Percentiles rank a stretch among this genome's conserved stretches.
These are phyloP conservation scores for Phaenicophaeus curvirostris DNA, from an alignment of 2,797 vertebrate species.

Conservation along the genomic window DNA sequence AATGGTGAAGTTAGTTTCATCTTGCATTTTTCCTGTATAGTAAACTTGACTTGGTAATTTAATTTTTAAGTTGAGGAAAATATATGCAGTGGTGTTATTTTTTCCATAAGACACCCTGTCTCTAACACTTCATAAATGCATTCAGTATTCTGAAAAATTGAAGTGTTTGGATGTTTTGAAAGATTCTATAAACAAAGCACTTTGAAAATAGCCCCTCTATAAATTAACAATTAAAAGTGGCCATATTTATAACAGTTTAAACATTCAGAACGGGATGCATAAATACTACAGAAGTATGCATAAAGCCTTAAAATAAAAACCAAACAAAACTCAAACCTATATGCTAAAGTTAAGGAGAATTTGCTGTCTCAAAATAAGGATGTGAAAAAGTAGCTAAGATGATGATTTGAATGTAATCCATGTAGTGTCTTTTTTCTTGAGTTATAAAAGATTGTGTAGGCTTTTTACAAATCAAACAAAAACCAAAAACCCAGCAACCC, in stretches of 20 bases:
- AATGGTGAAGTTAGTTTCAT: background rate
- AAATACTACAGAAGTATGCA: background rate
- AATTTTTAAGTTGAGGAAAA: background rate
- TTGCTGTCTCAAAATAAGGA: background rate
- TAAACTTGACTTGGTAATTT: background rate
- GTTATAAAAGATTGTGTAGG: background rate
- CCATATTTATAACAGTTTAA: background rate
- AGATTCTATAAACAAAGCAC: background rate
- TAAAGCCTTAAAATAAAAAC: constrained; percentile 27
- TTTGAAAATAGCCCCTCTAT: background rate
- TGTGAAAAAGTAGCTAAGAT: background rate
- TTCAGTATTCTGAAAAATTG: background rate
- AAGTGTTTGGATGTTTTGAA: background rate
- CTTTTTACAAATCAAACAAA: background rate
- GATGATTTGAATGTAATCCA: background rate
- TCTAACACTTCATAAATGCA: background rate
- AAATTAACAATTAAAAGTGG: background rate
- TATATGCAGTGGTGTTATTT: background rate
- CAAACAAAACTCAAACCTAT: background rate
- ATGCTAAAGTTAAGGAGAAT: background rate
- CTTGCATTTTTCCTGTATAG: background rate
- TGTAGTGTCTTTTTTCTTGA: background rate
- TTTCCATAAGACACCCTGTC: background rate
- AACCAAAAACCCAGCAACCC: background rate
- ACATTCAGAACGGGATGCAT: background rate